Percentiles rank a stretch among this genome's conserved stretches.
Conservation (phyloP, 2,113 vertebrate species). For the Vanacampus margaritifer region DNA sequence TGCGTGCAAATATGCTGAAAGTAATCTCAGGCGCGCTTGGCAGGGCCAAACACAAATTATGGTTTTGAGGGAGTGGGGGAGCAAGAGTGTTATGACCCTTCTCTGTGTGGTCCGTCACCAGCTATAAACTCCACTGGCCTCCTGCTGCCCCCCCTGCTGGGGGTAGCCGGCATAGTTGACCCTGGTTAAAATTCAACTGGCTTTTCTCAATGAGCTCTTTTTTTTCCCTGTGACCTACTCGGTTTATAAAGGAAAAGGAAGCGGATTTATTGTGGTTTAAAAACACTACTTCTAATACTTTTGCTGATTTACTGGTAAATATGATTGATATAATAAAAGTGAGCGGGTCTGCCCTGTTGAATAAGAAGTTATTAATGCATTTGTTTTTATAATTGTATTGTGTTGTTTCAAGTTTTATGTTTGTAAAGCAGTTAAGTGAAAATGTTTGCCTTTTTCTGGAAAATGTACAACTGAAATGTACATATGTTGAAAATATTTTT, state of each 20-base stretch:
- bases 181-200: conserved; percentile 63
- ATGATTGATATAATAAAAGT: background rate
- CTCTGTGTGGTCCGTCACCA: conserved; percentile 66
- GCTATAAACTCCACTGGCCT: conserved; percentile 35
- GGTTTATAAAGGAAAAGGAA: conserved; percentile 6
- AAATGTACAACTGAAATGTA: too few relatives aligned
- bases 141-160: conserved; percentile 63
- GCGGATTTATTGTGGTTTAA: conserved; percentile 15
- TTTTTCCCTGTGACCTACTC: conserved; percentile 15
- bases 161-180: conserved; percentile 56
- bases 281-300: background rate
- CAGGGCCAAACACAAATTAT: conserved; percentile 62
- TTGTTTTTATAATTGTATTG: background rate
- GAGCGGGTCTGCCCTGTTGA: background rate
- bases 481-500: too few relatives aligned
- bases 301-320: background rate
- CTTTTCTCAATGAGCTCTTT: conserved; percentile 33
- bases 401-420: too few relatives aligned
- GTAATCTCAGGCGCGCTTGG: conserved; percentile 46
- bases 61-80: conserved; percentile 34
- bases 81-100: conserved; percentile 54
- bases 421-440: too few relatives aligned
- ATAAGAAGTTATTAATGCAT: background rate
- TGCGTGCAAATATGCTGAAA: conserved; percentile 56
- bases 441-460: too few relatives aligned